Evolutionary conservation across 2,113 vertebrate species (phyloP), one percentile per base, ranked within the genome.

Genomic region (Cyanoliseus patagonus): DNA sequence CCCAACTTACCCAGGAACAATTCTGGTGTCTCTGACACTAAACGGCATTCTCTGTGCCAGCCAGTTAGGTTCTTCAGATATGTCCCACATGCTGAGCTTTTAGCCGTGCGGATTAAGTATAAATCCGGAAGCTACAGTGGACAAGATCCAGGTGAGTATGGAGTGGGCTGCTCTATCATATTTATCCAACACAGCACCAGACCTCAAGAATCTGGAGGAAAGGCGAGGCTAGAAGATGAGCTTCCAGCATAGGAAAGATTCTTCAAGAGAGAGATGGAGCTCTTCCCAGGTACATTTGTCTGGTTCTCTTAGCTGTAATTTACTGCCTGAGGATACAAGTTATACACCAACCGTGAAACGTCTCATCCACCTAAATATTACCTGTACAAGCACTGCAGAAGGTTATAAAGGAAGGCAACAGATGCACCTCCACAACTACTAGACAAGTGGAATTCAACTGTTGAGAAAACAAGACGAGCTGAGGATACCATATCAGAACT

Each of bases 81-180:
- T 0, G 4, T 16, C 51, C 41, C 51, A 16, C 0, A 14, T 1
- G 0, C 1, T 2, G 35, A 13, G 8, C 16, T 67, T 53, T 17
- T 27, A 63, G 49, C 31, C n/a, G 1, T 0, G 9, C 3, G 20
- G 17, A 17, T 39, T 18, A 39, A 86, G 39, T 33, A 44, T 46
- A 51, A 94, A 78, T 17, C 27, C 33, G 73, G 52, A 77, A 86
- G 49, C 33, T 33, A 17, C 0, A 1, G 33, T 13, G 22, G 59
- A 66, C 47, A 33, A 15, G 44, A 63, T 11, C 19, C 18, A 7
- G 12, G 8, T 18, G 37, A 17, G 5, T 15, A 27, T 31, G 8
- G 39, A 51, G 7, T 17, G 24, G 31, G 51, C 28, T 85, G 66
- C 41, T 3, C 2, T 15, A 33, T 64, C 20, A 41, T 20, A 10